Percentiles rank a stretch among this genome's conserved stretches.
phyloP scores from a whole-genome alignment of 2,797 vertebrate species.

The Simalia tracyae region DNA sequence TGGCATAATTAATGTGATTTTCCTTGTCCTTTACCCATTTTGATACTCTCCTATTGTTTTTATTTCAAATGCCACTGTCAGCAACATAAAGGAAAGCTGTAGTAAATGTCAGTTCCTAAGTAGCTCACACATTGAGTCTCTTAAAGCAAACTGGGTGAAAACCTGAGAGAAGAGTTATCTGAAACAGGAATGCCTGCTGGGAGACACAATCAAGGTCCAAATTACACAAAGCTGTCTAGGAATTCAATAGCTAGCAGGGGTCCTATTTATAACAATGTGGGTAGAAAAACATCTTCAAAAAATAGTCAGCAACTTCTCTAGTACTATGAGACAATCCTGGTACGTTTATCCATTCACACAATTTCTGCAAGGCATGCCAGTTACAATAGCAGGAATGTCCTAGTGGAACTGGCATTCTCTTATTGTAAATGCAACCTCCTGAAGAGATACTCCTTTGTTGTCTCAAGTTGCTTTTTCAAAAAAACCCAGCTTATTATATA shows the following conservation, averaged over 20 bases:
- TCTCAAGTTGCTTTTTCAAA: no score
- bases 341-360: constrained; percentile 2
- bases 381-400: not conserved
- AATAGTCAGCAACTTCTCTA: not conserved
- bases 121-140: not conserved
- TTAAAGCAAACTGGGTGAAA: fast-evolving
- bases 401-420: not conserved
- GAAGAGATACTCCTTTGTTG: no score
- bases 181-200: not conserved
- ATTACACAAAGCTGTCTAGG: not conserved
- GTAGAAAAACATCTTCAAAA: not conserved
- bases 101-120: not conserved
- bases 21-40: not conserved
- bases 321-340: constrained; percentile 4
- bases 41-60: not conserved
- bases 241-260: constrained; percentile 23
- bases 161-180: not conserved
- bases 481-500: not conserved
- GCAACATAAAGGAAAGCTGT: not conserved
- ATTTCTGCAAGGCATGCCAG: not conserved
- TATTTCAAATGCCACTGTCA: not conserved
- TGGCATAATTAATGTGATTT: not conserved
- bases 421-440: not conserved
- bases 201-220: constrained; percentile 12
- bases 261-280: not conserved